A percentile compares a stretch with the other conserved stretches of the same genome.
Evolutionary conservation across 2,113 vertebrate species (phyloP).

Genomic region (Cacatua alba): DNA sequence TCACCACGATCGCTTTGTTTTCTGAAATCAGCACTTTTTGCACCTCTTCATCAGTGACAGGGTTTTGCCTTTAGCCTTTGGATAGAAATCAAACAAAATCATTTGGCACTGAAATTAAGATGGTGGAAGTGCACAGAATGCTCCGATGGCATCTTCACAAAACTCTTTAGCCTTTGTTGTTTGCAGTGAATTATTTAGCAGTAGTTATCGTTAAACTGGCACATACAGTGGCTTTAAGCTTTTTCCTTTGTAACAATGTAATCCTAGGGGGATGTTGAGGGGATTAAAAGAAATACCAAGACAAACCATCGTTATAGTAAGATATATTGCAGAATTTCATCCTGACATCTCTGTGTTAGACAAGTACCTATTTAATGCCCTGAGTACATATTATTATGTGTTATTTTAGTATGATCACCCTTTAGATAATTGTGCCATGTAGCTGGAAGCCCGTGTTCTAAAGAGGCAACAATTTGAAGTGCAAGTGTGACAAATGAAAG

Average conservation of each 20-base stretch:
- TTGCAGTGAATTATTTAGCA: conserved; percentile 56
- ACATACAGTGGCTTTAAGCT: neutral
- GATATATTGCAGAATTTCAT: neutral
- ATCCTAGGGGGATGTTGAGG: neutral
- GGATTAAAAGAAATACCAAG: conserved; percentile 33
- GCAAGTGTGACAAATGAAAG: neutral
- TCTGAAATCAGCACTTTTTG: neutral
- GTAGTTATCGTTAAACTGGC: conserved; percentile 30
- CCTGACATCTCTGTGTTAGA: conserved; percentile 15
- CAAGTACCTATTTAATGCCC: conserved; percentile 10
- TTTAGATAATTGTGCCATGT: neutral
- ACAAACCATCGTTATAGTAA: neutral
- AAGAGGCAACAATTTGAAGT: neutral
- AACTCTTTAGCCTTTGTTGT: conserved; percentile 34
- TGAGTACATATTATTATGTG: neutral
- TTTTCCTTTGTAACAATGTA: neutral
- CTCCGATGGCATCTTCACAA: neutral
- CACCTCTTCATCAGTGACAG: neutral
- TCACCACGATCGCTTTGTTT: neutral
- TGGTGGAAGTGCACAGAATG: neutral
- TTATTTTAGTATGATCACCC: neutral
- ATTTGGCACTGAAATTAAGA: neutral
- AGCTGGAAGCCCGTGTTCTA: neutral
- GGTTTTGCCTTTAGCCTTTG: neutral
- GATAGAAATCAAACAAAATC: conserved; percentile 23